Evolutionary conservation across 2,797 vertebrate genomes (phyloP).

Genomic region (Phoeniculus purpureus): DNA sequence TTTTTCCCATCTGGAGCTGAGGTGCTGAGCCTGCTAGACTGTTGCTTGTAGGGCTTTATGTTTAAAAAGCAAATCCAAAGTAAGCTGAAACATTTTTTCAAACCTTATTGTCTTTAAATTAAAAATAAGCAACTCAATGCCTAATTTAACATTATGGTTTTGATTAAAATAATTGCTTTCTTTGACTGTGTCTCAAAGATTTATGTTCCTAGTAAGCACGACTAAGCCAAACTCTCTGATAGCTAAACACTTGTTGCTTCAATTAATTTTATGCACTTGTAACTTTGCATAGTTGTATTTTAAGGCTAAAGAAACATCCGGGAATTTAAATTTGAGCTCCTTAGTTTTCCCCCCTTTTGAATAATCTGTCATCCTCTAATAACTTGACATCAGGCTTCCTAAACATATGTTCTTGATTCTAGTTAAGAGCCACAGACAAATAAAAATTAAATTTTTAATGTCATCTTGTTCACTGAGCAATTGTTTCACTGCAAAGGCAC

Average conservation of each 20-base stretch:
- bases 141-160: neutral
- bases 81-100: neutral
- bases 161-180: neutral
- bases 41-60: neutral
- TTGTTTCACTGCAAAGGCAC: neutral
- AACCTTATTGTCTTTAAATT: neutral
- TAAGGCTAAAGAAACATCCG: neutral
- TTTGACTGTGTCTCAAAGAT: conserved; percentile 6
- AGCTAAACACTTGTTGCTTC: neutral
- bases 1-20: neutral
- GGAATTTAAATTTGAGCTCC: neutral
- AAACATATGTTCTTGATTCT: neutral
- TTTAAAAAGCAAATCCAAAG: neutral
- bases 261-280: neutral
- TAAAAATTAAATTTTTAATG: neutral
- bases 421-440: neutral
- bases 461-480: neutral
- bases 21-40: neutral
- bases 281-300: neutral
- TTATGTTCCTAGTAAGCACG: neutral
- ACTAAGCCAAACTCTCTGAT: neutral
- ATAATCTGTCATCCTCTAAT: neutral
- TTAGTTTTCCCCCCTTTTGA: fast-evolving
- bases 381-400: neutral
- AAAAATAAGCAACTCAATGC: neutral